Conservation (phyloP, 2,797 vertebrate genomes). For the Ptychadena robeensis region DNA sequence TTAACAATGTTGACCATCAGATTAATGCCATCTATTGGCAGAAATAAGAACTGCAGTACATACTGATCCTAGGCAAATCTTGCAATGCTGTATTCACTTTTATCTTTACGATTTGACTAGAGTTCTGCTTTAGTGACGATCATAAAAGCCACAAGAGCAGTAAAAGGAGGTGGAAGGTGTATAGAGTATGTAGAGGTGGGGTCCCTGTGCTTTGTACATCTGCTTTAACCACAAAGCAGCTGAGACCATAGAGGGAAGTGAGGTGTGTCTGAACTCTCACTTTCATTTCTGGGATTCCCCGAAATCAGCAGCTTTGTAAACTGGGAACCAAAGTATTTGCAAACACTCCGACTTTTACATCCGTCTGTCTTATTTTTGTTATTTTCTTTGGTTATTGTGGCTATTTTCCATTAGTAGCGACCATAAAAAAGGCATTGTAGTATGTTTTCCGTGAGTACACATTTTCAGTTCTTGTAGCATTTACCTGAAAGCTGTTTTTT, state of each 20-base stretch:
- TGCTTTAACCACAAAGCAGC: background rate
- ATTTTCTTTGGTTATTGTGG: background rate
- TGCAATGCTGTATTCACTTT: too few relatives aligned
- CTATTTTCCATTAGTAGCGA: too few relatives aligned
- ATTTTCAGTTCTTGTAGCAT: too few relatives aligned
- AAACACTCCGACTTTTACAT: constrained; percentile 22
- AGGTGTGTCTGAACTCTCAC: constrained; percentile 19
- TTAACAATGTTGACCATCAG: too few relatives aligned
- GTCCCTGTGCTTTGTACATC: background rate
- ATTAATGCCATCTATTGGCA: too few relatives aligned
- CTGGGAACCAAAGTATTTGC: constrained; percentile 18
- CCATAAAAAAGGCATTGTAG: too few relatives aligned
- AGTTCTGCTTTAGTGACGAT: background rate
- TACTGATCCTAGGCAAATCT: too few relatives aligned
- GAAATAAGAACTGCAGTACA: too few relatives aligned
- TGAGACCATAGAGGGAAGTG: background rate
- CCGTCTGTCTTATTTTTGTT: constrained; percentile 3
- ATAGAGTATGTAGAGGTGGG: background rate
- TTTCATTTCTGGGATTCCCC: constrained; percentile 45
- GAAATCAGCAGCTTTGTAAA: constrained; percentile 25
- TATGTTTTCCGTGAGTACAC: too few relatives aligned
- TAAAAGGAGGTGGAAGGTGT: background rate
- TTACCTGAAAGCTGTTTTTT: too few relatives aligned
- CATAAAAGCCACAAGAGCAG: constrained; percentile 2
- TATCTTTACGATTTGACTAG: too few relatives aligned